Percentiles rank a stretch among this genome's conserved stretches.
phyloP scores from a whole-genome alignment of 2,888 invertebrate genomes.

The Limnephilus marmoratus region DNA sequence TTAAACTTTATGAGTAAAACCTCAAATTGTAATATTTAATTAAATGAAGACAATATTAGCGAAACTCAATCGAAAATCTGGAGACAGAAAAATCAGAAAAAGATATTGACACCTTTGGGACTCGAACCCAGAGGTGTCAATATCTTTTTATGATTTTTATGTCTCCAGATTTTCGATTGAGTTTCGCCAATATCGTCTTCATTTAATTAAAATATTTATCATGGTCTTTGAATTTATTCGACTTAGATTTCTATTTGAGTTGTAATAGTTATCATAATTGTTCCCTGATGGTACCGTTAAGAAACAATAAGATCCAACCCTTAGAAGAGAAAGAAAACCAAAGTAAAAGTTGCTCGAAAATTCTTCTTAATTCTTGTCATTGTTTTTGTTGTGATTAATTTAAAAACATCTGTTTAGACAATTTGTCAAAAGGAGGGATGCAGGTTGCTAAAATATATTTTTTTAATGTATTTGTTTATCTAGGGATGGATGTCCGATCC shows the following conservation, averaged over 20 bases:
- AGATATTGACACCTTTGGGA: too few species aligned
- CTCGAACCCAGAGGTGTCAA: too few species aligned
- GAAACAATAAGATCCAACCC: background rate
- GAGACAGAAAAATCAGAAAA: too few species aligned
- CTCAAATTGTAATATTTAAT: too few species aligned
- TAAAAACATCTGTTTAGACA: background rate
- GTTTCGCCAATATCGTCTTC: too few species aligned
- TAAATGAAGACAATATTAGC: too few species aligned
- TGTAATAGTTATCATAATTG: background rate
- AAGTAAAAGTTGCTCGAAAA: background rate
- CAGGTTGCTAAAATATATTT: background rate
- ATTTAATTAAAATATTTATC: background rate
- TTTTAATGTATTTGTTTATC: conserved; percentile 61
- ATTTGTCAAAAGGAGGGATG: background rate
- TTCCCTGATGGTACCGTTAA: background rate
- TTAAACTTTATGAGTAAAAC: too few species aligned
- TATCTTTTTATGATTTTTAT: too few species aligned
- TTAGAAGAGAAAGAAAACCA: background rate
- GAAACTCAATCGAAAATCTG: too few species aligned
- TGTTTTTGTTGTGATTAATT: background rate
- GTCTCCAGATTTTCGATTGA: too few species aligned
- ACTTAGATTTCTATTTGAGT: background rate
- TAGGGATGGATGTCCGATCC: conserved; percentile 93
- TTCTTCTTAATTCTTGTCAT: background rate
- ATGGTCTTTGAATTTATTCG: too few species aligned